Conservation (phyloP, 2,113 vertebrate genomes). For the Cinclus cinclus region DNA sequence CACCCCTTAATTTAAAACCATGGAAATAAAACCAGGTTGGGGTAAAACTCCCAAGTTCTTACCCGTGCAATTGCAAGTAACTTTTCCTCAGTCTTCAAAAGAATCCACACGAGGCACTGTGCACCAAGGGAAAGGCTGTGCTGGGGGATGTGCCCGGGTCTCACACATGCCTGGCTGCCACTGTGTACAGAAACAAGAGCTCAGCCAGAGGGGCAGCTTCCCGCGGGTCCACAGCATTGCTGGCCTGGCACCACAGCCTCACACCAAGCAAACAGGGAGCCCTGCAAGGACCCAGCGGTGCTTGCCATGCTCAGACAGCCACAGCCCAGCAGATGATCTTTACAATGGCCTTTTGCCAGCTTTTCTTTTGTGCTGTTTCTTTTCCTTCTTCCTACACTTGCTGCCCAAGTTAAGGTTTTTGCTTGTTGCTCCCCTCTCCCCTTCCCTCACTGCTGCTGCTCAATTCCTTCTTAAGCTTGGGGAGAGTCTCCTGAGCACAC, state of each 20-base stretch:
- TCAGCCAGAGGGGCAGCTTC: not conserved
- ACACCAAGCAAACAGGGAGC: not conserved
- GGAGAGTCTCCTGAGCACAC: not conserved
- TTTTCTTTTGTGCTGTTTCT: not conserved
- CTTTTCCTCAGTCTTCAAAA: constrained; percentile 49
- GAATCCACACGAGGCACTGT: not conserved
- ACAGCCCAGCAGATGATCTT: not conserved
- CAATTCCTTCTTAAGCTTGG: not conserved
- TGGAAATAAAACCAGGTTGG: not conserved
- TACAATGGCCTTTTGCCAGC: not conserved
- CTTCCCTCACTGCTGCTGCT: not conserved
- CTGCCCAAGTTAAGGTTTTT: not conserved
- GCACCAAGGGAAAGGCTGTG: not conserved
- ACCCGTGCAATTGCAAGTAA: not conserved
- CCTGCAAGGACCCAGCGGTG: not conserved
- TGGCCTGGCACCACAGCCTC: not conserved
- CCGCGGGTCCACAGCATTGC: rapidly evolving
- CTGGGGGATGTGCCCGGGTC: not conserved
- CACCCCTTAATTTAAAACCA: not conserved
- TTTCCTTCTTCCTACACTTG: not conserved
- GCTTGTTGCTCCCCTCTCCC: not conserved
- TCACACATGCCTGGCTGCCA: not conserved
- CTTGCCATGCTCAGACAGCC: not conserved
- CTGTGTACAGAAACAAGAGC: constrained; percentile 1
- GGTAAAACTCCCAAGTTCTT: not conserved